A percentile compares a stretch with the other conserved stretches of the same genome.
These are phyloP conservation scores for Episyrphus balteatus DNA, from an alignment of 1,140 invertebrate genomes.

Conservation along the genomic window DNA sequence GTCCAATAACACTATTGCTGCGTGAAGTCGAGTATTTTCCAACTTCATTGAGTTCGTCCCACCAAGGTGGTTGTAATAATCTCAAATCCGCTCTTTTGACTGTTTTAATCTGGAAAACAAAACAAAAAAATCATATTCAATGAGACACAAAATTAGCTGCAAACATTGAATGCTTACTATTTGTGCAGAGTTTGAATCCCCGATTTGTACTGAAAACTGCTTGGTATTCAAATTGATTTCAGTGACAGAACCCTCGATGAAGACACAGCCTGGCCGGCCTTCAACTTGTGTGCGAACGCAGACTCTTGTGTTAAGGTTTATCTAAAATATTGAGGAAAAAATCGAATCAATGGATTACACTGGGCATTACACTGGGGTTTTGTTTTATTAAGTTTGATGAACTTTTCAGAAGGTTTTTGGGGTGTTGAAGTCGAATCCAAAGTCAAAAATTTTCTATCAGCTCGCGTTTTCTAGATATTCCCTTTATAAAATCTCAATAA, in stretches of 20 bases:
- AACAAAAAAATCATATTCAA: constrained; percentile 1
- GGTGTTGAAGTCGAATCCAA: too few relatives aligned
- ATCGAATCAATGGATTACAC: not conserved
- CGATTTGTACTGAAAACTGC: constrained; percentile 67
- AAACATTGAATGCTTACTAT: constrained; percentile 7
- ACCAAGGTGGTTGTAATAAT: constrained; percentile 88
- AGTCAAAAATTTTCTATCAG: too few relatives aligned
- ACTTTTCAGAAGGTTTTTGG: too few relatives aligned
- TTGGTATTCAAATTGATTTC: constrained; percentile 57
- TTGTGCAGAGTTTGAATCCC: constrained; percentile 18
- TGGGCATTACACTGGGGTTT: not conserved
- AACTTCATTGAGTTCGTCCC: constrained; percentile 78
- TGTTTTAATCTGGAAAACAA: constrained; percentile 7
- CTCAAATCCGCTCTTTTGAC: constrained; percentile 66
- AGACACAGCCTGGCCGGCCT: constrained; percentile 45
- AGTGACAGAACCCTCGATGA: constrained; percentile 73
- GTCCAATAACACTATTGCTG: not conserved
- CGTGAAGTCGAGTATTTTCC: constrained; percentile 6
- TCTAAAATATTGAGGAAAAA: constrained; percentile 21
- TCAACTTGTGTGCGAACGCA: constrained; percentile 38
- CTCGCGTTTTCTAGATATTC: too few relatives aligned
- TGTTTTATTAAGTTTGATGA: too few relatives aligned
- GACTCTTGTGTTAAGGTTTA: constrained; percentile 39
- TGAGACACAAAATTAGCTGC: too few relatives aligned
- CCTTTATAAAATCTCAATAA: too few relatives aligned